Conservation (phyloP, 2,888 invertebrate species). For the Pachydiplax longipennis region DNA sequence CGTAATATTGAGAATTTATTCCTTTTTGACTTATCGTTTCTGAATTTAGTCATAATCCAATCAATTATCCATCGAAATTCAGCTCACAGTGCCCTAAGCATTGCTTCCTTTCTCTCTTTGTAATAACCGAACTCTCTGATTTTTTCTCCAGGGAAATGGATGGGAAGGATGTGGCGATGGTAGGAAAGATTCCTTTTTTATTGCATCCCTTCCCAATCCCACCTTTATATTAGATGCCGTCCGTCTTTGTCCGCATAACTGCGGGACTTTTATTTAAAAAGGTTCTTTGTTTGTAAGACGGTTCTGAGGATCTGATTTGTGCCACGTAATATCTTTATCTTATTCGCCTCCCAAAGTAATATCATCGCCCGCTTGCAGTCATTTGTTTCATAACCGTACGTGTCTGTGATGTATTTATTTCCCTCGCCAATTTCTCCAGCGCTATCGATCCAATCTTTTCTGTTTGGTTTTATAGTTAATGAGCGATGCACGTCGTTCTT, state of each 20-base stretch:
- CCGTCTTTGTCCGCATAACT: not conserved
- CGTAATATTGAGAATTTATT: too few relatives aligned
- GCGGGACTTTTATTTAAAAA: not conserved
- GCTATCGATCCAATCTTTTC: too few relatives aligned
- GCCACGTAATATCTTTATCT: slow-evolving; percentile 1
- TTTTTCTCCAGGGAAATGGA: too few relatives aligned
- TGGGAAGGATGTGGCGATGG: not conserved
- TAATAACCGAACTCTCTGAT: too few relatives aligned
- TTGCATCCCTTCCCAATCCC: not conserved
- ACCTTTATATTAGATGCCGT: slow-evolving; percentile 18
- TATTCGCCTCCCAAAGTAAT: not conserved
- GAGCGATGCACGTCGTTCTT: too few relatives aligned
- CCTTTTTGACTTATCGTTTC: too few relatives aligned
- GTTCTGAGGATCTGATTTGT: not conserved
- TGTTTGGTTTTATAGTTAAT: too few relatives aligned
- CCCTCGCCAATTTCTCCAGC: not conserved
- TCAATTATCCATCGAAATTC: too few relatives aligned
- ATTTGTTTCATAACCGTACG: not conserved
- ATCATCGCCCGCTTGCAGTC: not conserved
- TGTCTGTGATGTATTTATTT: not conserved
- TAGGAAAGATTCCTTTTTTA: not conserved
- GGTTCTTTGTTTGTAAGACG: not conserved
- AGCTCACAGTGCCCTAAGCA: too few relatives aligned
- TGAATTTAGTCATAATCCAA: too few relatives aligned
- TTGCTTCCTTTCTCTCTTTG: too few relatives aligned